Percentiles rank a stretch among this genome's conserved stretches.
phyloP scores from a whole-genome alignment of 2,888 invertebrate genomes.

The Drosophila antonietae region DNA sequence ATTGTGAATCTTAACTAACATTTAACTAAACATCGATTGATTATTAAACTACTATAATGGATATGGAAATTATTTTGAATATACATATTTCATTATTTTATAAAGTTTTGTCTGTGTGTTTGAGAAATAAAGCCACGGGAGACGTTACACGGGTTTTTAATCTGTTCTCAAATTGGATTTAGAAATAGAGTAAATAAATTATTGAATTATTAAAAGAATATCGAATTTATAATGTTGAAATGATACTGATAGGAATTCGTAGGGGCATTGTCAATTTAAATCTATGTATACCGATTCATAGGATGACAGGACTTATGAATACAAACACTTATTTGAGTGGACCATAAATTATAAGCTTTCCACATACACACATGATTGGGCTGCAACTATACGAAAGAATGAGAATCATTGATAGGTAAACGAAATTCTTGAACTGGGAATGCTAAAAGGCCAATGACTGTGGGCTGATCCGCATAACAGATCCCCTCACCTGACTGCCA shows the following conservation, averaged over 20 bases:
- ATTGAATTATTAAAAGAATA: background rate
- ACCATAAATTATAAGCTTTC: background rate
- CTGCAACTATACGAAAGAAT: background rate
- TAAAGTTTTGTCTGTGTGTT: background rate
- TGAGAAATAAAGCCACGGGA: too few species aligned
- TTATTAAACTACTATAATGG: background rate
- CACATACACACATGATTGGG: background rate
- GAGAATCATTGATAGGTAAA: constrained; percentile 3
- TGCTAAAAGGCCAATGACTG: constrained; percentile 25
- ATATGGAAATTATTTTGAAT: background rate
- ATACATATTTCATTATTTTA: background rate
- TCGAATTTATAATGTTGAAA: background rate
- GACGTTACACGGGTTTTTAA: too few species aligned
- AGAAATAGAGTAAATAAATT: background rate
- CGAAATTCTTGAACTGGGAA: constrained; percentile 15
- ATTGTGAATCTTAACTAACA: background rate
- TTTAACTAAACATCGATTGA: background rate
- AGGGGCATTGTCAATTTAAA: background rate
- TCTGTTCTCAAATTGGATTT: background rate
- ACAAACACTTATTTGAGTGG: background rate
- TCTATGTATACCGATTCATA: background rate
- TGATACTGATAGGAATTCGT: background rate
- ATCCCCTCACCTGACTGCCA: constrained; percentile 77
- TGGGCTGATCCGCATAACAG: constrained; percentile 40
- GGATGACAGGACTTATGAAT: background rate